Conservation (phyloP, 2,888 invertebrate genomes). For the Arenicola marina region DNA sequence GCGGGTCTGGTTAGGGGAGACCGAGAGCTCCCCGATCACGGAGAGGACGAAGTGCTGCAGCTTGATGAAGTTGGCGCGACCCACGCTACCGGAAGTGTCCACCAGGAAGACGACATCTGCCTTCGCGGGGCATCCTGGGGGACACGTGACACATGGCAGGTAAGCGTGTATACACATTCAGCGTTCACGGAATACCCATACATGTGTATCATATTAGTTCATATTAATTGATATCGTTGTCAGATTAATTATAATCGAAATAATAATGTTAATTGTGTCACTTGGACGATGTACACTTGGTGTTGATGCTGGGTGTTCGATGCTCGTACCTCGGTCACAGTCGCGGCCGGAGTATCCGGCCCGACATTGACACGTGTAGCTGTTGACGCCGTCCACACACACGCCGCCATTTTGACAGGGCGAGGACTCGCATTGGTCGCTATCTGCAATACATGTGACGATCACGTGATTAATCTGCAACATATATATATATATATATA, state of each 20-base stretch:
- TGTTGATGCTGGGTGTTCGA: too few relatives aligned
- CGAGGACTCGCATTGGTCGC: constrained; percentile 18
- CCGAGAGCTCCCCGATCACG: constrained; percentile 21
- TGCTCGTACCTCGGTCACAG: constrained; percentile 30
- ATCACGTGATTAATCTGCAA: too few relatives aligned
- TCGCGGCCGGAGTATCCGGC: constrained; percentile 23
- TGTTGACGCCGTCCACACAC: constrained; percentile 22
- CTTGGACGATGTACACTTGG: too few relatives aligned
- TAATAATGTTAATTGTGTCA: too few relatives aligned
- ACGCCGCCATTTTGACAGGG: constrained; percentile 29
- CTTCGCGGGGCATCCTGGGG: constrained; percentile 41
- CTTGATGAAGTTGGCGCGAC: constrained; percentile 26
- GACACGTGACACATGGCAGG: too few relatives aligned
- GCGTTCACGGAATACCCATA: too few relatives aligned
- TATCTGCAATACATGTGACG: constrained; percentile 20
- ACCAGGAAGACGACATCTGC: constrained; percentile 53
- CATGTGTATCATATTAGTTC: too few relatives aligned
- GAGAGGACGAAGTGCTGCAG: constrained; percentile 21
- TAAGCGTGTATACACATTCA: too few relatives aligned
- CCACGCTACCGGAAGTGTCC: constrained; percentile 31
- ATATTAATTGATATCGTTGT: too few relatives aligned
- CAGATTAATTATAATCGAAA: too few relatives aligned
- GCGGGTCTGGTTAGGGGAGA: constrained; percentile 20
- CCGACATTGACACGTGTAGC: constrained; percentile 22
- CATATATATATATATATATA: too few relatives aligned